Base-by-base conservation (phyloP, 2,113 vertebrate genomes). In the Antigone vipio region DNA sequence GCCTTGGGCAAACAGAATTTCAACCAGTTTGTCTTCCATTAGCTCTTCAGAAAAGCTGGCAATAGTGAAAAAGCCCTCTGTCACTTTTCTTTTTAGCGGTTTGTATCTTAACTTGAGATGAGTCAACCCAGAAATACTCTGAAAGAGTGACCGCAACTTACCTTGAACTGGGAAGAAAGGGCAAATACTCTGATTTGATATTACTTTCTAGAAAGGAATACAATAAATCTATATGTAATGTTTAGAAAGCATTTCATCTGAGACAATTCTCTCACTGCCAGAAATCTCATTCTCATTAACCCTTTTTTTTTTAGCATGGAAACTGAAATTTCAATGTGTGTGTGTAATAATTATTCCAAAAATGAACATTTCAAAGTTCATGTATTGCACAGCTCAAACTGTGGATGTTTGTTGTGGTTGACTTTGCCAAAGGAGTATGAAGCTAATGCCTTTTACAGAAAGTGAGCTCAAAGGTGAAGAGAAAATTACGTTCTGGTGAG, bases 1-100 rank as follows among this genome's bases (percentile, higher is more conserved):
- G 69, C 88, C 49, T 68, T 15, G n/a, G 84, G 73, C 73, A 95
- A 93, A 71, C 38, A 69, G 89, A 85, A 89, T 80, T 88, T 89
- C 67, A 89, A 56, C 26, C 67, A 92, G 26, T n/a, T 94, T 63
- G 19, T 82, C 69, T 93, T 88, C 32, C 62, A 85, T 64, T 68
- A 75, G 21, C 30, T 87, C 71, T 67, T 88, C 13, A 38, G 27
- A 87, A 95, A 86, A 76, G 15, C 5, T 21, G 18, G 60, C 60
- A 12, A 35, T 2, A 69, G 29, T 50, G 45, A 89, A 78, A 89
- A 92, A 94, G 11, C 3, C 35, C 12, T 78, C 47, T 69, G 29
- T 38, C 71, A 45, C 77, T 87, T 90, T 93, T 93, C n/a, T 78
- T 81, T 83, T 78, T 50, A 89, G 34, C 34, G 56, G 34, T 89